Conservation (phyloP, 1,140 invertebrate genomes). For the Ceratitis capitata region DNA sequence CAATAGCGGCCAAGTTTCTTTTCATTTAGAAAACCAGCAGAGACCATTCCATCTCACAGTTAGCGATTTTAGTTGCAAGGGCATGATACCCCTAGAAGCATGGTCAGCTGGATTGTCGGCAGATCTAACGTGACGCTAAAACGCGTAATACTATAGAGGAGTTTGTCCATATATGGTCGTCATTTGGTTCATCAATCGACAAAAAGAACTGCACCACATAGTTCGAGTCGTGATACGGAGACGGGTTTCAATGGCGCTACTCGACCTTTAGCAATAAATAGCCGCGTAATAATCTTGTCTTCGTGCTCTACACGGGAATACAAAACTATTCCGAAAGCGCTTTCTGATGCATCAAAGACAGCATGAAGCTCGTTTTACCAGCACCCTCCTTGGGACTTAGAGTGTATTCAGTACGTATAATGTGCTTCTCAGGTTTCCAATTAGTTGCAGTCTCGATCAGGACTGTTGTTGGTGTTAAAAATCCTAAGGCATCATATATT, state of each 20-base stretch:
- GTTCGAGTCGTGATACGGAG: slow-evolving; percentile 47
- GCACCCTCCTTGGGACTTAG: too few species aligned
- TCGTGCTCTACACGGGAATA: background rate
- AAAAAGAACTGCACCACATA: slow-evolving; percentile 43
- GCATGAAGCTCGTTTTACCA: background rate
- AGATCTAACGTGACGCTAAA: background rate
- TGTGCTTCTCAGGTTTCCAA: background rate
- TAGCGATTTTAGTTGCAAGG: slow-evolving; percentile 30
- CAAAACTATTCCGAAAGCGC: background rate
- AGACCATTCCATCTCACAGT: slow-evolving; percentile 52
- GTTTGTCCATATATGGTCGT: slow-evolving; percentile 53
- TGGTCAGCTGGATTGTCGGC: slow-evolving; percentile 58
- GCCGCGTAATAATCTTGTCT: background rate
- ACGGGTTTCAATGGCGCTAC: slow-evolving; percentile 46
- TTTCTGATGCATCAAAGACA: slow-evolving; percentile 28
- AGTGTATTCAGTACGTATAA: background rate
- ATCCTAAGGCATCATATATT: slow-evolving; percentile 30
- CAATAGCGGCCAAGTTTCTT: background rate
- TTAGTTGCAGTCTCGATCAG: background rate
- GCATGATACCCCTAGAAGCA: background rate
- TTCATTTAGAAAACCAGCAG: slow-evolving; percentile 39
- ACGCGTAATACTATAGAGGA: slow-evolving; percentile 53
- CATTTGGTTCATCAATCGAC: background rate
- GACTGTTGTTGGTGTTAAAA: slow-evolving; percentile 8
- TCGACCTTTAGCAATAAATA: slow-evolving; percentile 46